Evolutionary conservation across 2,888 invertebrate genomes (phyloP).

Genomic region (Mayetiola destructor): DNA sequence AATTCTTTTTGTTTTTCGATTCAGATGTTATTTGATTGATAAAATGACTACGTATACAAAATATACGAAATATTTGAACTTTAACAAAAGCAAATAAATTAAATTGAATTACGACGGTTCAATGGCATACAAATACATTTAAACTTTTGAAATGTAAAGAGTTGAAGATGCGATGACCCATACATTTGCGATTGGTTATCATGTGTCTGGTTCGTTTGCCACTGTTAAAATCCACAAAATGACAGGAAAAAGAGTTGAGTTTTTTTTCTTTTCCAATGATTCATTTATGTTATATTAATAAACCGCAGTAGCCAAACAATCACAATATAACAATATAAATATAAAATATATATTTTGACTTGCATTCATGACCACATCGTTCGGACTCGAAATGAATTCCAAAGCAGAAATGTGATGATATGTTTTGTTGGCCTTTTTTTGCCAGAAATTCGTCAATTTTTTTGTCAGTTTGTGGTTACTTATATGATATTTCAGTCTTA

Average conservation of each 20-base stretch:
- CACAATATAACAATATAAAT: background rate
- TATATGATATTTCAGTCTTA: too few species aligned
- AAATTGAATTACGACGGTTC: background rate
- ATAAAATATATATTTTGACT: background rate
- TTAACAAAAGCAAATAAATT: background rate
- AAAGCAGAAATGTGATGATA: background rate
- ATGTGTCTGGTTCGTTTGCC: background rate
- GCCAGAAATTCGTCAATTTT: too few species aligned
- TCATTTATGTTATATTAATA: constrained; percentile 1
- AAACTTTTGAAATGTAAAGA: background rate
- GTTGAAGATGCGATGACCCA: background rate
- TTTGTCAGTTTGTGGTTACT: too few species aligned
- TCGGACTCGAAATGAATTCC: background rate
- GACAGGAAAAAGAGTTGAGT: background rate
- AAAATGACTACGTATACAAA: too few species aligned
- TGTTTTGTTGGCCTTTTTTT: too few species aligned
- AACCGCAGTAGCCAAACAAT: too few species aligned
- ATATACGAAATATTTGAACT: too few species aligned
- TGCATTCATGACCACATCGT: too few species aligned
- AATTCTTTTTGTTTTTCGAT: too few species aligned
- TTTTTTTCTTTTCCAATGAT: background rate
- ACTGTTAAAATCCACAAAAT: background rate
- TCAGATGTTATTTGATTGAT: too few species aligned
- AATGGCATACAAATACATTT: too few species aligned
- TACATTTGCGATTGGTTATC: background rate